A percentile compares a stretch with the other conserved stretches of the same genome.
phyloP scores from a whole-genome alignment of 2,113 vertebrate species.

The Aythya baeri region DNA sequence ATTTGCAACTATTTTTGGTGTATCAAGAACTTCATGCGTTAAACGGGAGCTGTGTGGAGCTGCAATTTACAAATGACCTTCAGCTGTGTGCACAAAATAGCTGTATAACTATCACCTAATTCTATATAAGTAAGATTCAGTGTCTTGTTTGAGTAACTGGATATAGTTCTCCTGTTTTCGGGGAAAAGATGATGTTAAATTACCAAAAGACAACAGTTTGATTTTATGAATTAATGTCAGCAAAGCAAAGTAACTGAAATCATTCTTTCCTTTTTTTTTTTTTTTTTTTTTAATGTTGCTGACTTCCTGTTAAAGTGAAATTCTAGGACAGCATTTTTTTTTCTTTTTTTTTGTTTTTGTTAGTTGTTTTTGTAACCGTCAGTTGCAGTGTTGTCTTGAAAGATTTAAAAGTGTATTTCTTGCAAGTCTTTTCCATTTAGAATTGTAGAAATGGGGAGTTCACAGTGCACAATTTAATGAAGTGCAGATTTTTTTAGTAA shows the following conservation, averaged over 20 bases:
- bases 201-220: background rate
- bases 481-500: background rate
- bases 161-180: background rate
- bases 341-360: background rate
- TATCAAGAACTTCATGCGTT: background rate
- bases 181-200: background rate
- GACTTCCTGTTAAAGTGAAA: background rate
- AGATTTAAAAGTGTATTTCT: background rate
- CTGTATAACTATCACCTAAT: background rate
- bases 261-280: background rate
- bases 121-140: fast-evolving
- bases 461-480: background rate
- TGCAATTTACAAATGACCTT: background rate
- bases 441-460: background rate
- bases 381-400: background rate
- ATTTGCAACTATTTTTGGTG: background rate
- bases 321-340: background rate
- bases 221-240: background rate
- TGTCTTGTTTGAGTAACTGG: background rate
- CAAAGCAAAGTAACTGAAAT: background rate
- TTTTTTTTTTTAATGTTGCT: background rate
- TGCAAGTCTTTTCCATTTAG: background rate
- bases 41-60: background rate
- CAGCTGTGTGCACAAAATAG: background rate
- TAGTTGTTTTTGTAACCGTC: background rate